These are phyloP conservation scores for Scaeva pyrastri DNA, from an alignment of 2,888 invertebrate species.

Conservation along the genomic window DNA sequence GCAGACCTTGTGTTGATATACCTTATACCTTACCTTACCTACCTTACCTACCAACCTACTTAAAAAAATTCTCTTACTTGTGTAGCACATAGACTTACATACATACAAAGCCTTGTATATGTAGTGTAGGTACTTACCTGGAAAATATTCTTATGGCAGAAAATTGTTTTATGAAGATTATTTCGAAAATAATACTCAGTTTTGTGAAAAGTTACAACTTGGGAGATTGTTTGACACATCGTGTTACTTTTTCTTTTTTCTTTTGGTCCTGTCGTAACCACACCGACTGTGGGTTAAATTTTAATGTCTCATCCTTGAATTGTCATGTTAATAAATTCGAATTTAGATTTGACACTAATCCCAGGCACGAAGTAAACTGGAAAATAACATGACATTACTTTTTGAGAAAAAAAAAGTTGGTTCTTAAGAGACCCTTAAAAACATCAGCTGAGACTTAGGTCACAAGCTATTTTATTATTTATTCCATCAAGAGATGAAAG, in stretches of 20 bases:
- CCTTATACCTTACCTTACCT: too few species aligned
- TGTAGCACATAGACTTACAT: not conserved
- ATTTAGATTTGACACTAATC: conserved; percentile 63
- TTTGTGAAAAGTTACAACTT: conserved; percentile 47
- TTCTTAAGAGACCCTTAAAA: conserved; percentile 44
- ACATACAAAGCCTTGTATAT: too few species aligned
- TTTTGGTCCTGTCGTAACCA: too few species aligned
- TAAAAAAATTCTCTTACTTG: conserved; percentile 21
- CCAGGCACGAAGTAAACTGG: conserved; percentile 51
- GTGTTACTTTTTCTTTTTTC: not conserved
- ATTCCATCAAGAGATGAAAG: conserved; percentile 47
- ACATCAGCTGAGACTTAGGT: conserved; percentile 55
- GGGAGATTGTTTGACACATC: conserved; percentile 51
- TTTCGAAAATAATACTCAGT: conserved; percentile 56
- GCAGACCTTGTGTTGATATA: not conserved
- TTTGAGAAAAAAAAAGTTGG: not conserved
- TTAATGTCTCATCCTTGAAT: conserved; percentile 65
- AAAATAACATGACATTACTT: conserved; percentile 37
- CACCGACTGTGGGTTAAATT: conserved; percentile 47
- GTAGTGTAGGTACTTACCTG: conserved; percentile 8
- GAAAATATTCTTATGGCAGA: conserved; percentile 34
- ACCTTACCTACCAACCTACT: not conserved
- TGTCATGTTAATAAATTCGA: conserved; percentile 72
- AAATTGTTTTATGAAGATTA: conserved; percentile 61
- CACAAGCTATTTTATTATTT: conserved; percentile 50